These are phyloP conservation scores for Oophaga pumilio DNA, from an alignment of 2,113 vertebrate species.

Conservation along the genomic window DNA sequence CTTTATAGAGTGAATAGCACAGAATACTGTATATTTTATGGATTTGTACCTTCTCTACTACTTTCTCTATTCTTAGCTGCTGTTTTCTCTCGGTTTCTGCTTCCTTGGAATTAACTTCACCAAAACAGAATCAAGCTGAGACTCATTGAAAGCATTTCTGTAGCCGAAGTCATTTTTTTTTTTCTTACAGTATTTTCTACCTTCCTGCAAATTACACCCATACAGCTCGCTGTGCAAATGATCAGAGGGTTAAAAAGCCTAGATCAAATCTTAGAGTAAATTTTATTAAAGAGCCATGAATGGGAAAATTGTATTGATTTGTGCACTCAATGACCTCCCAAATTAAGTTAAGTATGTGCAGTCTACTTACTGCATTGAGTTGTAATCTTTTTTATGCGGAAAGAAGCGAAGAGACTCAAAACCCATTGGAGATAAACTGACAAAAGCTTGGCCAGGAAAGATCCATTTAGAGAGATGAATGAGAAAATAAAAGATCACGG, in stretches of 20 bases:
- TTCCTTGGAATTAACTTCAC: neutral
- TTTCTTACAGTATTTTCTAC: neutral
- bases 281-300: conserved; percentile 41
- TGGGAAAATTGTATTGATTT: conserved; percentile 44
- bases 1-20: neutral
- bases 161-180: neutral
- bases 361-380: conserved; percentile 36
- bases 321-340: conserved; percentile 39
- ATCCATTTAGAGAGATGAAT: conserved; percentile 20
- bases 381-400: conserved; percentile 51
- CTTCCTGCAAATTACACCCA: neutral
- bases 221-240: neutral
- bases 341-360: conserved; percentile 53
- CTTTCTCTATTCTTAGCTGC: conserved; percentile 7
- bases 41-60: neutral
- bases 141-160: conserved; percentile 1
- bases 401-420: conserved; percentile 22
- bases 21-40: neutral
- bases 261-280: conserved; percentile 33
- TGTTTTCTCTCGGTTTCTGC: neutral
- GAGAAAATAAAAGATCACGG: conserved; percentile 46
- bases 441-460: conserved; percentile 13
- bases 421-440: conserved; percentile 33
- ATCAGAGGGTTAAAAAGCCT: conserved; percentile 34
- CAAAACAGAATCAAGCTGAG: conserved; percentile 22